Evolutionary conservation across 2,113 vertebrate species (phyloP), one percentile per base, ranked within the genome.

Genomic region (Eretmochelys imbricata): DNA sequence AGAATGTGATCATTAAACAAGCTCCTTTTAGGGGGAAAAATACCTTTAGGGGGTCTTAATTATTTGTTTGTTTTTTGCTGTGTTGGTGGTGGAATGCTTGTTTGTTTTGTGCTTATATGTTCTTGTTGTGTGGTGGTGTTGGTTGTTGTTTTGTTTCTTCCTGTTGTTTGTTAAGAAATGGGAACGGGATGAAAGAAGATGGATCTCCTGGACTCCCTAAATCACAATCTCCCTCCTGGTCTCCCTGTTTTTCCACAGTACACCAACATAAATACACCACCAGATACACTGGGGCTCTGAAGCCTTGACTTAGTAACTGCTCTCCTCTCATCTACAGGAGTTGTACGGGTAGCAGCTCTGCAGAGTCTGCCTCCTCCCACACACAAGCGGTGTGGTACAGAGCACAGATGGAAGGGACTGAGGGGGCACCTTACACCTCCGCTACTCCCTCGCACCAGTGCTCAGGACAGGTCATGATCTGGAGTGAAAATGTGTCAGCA

Each of bases 231-330:
- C 2, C 62, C 10, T 57, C 76, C 69, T 27, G 75, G 27, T 49
- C n/a, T 2, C 31, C 80, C 75, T 84, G 72, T 46, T 51, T 88
- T 84, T 89, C 42, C 38, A 85, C 42, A 22, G 3, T 5, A 1
- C 11, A 2, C 46, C 10, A 85, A 80, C 17, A 55, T 1, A 29
- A 90, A 80, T 38, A 42, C 81, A 82, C 22, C 81, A 35, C 13
- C 35, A 29, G 7, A 76, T 1, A 5, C 54, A 29, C 13, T 25
- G 22, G 38, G 69, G 20, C 2, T 0, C 0, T 51, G 82, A 83
- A 83, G 55, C 48, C 2, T 8, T 0, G 48, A 48, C 13, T 1
- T 81, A 16, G 9, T 2, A 9, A 87, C 16, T n/a, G 16, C 35
- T 69, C 4, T n/a, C 35, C 35, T 10, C 62, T 8, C 35, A 69